Conservation (phyloP, 1,140 invertebrate genomes). For the Meloidogyne exigua region DNA sequence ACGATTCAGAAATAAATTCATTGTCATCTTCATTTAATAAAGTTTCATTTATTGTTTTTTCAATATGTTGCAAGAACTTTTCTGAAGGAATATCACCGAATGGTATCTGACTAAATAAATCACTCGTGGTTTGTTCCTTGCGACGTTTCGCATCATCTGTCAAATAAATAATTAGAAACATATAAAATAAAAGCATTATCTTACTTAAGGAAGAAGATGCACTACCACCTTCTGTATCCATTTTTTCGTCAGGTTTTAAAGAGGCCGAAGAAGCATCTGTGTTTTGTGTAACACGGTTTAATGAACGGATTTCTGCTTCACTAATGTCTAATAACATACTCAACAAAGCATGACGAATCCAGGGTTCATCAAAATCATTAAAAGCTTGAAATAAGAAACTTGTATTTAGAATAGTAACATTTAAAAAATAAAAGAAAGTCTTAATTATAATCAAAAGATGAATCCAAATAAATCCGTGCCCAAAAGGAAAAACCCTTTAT, state of each 20-base stretch:
- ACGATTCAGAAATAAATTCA: background rate
- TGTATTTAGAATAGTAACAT: too few relatives aligned
- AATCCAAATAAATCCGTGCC: too few relatives aligned
- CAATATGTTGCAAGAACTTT: background rate
- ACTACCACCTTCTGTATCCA: background rate
- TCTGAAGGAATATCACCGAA: background rate
- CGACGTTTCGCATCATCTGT: conserved; percentile 7
- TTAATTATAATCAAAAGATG: too few relatives aligned
- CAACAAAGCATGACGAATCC: conserved; percentile 14
- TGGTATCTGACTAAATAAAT: background rate
- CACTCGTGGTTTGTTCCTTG: background rate
- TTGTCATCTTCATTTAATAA: background rate
- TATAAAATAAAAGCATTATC: background rate
- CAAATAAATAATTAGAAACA: background rate
- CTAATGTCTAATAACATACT: conserved; percentile 10
- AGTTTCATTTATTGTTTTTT: conserved; percentile 5
- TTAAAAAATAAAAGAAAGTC: too few relatives aligned
- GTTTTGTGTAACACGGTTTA: background rate
- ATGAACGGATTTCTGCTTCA: conserved; percentile 15
- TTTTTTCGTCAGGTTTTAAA: background rate
- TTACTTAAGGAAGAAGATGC: background rate
- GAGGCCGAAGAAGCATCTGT: background rate
- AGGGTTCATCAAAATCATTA: conserved; percentile 6
- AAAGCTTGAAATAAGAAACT: background rate
- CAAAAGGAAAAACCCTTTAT: too few relatives aligned